A percentile compares a stretch with the other conserved stretches of the same genome.
phyloP scores from a whole-genome alignment of 2,797 vertebrate genomes.

The Eulemur coronatus region DNA sequence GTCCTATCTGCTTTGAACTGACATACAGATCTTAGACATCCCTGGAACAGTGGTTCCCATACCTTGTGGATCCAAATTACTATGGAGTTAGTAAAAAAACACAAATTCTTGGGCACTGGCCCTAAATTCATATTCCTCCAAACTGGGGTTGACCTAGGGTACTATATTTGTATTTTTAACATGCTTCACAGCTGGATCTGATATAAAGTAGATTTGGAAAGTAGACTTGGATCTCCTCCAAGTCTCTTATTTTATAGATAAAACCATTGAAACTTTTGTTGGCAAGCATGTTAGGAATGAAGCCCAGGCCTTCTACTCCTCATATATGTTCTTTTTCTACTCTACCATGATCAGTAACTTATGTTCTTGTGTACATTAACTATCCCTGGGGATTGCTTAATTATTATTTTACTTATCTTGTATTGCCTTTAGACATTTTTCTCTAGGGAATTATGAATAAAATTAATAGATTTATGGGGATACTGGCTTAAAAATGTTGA shows the following conservation, averaged over 20 bases:
- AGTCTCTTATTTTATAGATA: not conserved
- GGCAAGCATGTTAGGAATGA: not conserved
- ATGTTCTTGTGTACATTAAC: not conserved
- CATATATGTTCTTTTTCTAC: not conserved
- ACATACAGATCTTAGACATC: not conserved
- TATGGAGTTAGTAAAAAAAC: not conserved
- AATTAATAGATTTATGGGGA: not conserved
- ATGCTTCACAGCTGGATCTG: not conserved
- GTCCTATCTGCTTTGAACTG: not conserved
- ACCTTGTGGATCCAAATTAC: not conserved
- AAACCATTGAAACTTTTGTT: not conserved
- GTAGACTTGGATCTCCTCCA: not conserved
- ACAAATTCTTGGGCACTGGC: not conserved
- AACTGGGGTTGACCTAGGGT: not conserved
- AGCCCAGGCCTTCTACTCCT: not conserved
- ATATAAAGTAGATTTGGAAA: not conserved
- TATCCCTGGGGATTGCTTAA: not conserved
- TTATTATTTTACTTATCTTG: not conserved
- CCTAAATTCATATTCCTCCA: not conserved
- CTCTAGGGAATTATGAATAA: not conserved
- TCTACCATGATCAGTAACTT: not conserved
- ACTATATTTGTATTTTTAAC: not conserved
- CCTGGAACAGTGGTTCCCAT: not conserved
- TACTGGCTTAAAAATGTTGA: not conserved
- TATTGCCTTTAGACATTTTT: not conserved